phyloP scores from a whole-genome alignment of 2,797 vertebrate species.

The Periparus ater region DNA sequence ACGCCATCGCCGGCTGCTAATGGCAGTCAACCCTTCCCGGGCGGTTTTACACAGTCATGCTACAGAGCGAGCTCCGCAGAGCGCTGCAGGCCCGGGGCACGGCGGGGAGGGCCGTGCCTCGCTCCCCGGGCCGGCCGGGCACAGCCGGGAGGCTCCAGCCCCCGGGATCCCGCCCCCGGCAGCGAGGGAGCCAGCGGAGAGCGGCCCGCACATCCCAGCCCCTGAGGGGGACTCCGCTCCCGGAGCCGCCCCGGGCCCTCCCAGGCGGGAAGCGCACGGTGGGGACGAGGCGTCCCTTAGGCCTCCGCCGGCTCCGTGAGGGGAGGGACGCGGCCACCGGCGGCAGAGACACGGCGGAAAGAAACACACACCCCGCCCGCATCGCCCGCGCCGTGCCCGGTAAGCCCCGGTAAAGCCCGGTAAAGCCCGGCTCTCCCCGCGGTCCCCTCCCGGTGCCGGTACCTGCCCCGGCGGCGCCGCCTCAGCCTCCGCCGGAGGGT shows the following conservation, averaged over 20 bases:
- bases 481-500: not conserved
- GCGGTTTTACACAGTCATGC: rapidly evolving
- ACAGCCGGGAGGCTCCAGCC: not conserved
- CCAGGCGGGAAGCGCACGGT: not conserved
- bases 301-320: not conserved
- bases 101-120: rapidly evolving
- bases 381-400: not conserved
- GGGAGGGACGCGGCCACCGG: not conserved
- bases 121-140: not conserved
- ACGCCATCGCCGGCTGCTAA: rapidly evolving
- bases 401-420: not conserved
- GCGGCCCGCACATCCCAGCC: not conserved
- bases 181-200: not conserved
- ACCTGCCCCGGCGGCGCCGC: not conserved
- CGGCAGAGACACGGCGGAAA: too few relatives aligned
- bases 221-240: not conserved
- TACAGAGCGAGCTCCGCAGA: rapidly evolving
- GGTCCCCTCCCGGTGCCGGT: not conserved
- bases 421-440: too few relatives aligned
- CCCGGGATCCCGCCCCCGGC: too few relatives aligned
- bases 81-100: rapidly evolving
- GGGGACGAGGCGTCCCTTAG: not conserved
- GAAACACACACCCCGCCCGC: rapidly evolving
- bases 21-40: rapidly evolving
- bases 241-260: not conserved